phyloP scores from a whole-genome alignment of 2,113 vertebrate genomes.

The Pterocles orientalis region DNA sequence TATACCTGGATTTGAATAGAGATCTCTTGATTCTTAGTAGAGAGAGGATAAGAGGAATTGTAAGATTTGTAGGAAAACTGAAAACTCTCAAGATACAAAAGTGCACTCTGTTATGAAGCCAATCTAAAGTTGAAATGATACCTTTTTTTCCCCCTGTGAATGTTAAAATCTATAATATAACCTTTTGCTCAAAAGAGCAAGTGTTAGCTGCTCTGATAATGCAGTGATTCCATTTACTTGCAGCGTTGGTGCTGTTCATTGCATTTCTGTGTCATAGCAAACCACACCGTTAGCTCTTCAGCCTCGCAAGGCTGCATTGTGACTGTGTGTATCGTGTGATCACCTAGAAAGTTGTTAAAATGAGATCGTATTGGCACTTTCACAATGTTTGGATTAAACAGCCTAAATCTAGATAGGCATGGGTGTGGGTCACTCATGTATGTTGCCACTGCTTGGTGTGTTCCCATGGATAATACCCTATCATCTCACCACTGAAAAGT shows the following conservation, averaged over 20 bases:
- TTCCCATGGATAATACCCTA: neutral
- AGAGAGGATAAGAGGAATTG: neutral
- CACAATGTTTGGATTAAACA: neutral
- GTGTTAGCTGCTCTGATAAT: neutral
- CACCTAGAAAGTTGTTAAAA: neutral
- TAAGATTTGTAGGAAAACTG: neutral
- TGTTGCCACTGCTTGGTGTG: neutral
- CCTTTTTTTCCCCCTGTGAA: rapidly evolving
- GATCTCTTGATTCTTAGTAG: neutral
- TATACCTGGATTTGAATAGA: neutral
- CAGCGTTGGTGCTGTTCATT: rapidly evolving
- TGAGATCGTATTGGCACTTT: neutral
- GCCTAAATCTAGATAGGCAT: neutral
- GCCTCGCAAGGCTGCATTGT: neutral
- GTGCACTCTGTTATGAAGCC: neutral
- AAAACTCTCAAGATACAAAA: neutral
- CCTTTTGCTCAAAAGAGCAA: neutral
- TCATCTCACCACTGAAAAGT: neutral
- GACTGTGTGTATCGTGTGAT: neutral
- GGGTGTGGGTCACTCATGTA: rapidly evolving
- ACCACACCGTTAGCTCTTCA: rapidly evolving
- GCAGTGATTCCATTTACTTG: neutral
- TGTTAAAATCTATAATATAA: neutral
- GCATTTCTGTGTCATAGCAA: neutral
- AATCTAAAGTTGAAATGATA: neutral